Base-by-base conservation (phyloP, 2,888 invertebrate species). In the Ormyrus nitidulus region DNA sequence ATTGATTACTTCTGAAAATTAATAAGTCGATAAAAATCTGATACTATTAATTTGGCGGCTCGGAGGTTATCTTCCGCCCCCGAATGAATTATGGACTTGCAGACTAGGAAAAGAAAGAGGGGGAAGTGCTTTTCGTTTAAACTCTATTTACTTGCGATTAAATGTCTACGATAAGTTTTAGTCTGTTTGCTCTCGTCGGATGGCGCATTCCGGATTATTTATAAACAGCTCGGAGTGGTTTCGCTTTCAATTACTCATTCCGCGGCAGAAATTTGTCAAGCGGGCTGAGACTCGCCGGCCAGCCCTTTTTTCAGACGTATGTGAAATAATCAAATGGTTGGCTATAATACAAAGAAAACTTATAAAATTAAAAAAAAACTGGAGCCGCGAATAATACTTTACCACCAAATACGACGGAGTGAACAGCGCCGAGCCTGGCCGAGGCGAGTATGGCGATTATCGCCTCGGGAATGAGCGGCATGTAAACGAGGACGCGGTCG, bases 391-490 rank as follows among this genome's bases (percentile, higher is more conserved):
- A 46, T 5, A 11, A 4, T 49, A 6, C 53, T 65, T 61, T 90
- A 95, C 96, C 97, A 88, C 98, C 98, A 91, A 98, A 98, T 0
- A 98, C 98, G 0, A 98, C 96, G 0, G 97, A 97, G 89, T 98
- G 98, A n/a, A 97, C 93, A 2, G 97, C 98, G 0, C 98, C 98
- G 9, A 98, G 92, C 65, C 98, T 92, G 56, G 95, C 96, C 2
- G 95, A 95, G 0, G 98, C 98, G 85, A 98, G 90, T 95, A 98
- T 98, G 0, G 97, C 94, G 72, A 97, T 93, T 65, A 98, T 93
- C 0, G 97, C 95, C 90, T 98, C 97, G 0, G 98, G 98, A 68
- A 98, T 96, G 79, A 98, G 93, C 0, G 98, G 98, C 98, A 98
- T 98, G 90, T 98, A 98, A 86, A 98, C 96, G 2, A 98, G 92